Base-by-base conservation (phyloP, 2,113 vertebrate species). In the Rhinopomastus cyanomelas region DNA sequence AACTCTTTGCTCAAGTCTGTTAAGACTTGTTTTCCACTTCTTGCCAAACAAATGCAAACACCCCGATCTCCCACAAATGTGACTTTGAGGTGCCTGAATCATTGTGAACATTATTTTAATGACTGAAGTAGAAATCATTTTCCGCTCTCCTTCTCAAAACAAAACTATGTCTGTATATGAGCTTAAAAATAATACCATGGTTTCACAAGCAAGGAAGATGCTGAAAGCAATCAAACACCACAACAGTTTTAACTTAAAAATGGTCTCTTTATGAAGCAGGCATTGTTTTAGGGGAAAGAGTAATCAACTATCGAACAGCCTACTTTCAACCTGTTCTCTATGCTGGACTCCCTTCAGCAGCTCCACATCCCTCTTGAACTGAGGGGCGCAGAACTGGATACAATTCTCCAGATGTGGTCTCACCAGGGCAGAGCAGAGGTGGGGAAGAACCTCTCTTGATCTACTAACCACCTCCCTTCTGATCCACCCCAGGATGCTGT, bases 101-200 rank as follows among this genome's bases (percentile, higher is more conserved):
- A 94, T 84, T 91, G 82, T 57, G 32, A 93, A 72, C 30, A 65
- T 86, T 66, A 78, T 67, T 67, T 83, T 89, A 86, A 52, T 92
- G 80, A 65, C 68, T 87, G 72, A 91, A 88, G 27, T 56, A 85
- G 75, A 76, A 82, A 74, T 66, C 49, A 77, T 88, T 93, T 94
- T 86, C 49, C 65, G 23, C 30, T 88, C 30, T 46, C 8, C 25
- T 89, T 64, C 53, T 78, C 68, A 52, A 61, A 61, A 75, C 68
- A 80, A 49, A 93, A 73, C 26, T 85, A 10, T 69, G 44, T 5
- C 2, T 37, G 29, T 65, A 93, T 94, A 61, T 61, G 65, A 68
- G 34, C 32, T 78, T 65, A 81, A 88, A 92, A 86, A 84, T 36
- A 78, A 18, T 74, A 27, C 14, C 23, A 5, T 23, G 53, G 27